Conservation (phyloP, 2,113 vertebrate genomes). For the Emydura subglobosa region DNA sequence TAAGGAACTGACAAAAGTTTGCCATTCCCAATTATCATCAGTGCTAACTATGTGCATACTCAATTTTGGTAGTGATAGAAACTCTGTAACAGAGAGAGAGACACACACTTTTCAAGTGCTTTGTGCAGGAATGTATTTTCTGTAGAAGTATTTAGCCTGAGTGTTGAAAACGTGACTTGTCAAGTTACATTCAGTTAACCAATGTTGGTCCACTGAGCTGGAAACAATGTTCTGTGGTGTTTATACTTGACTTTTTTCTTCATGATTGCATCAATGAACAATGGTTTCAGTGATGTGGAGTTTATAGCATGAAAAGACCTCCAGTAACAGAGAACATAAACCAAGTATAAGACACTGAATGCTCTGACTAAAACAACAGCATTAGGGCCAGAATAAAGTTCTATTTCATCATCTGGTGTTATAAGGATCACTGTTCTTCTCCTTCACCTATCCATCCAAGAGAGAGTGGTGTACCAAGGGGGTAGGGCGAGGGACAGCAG, state of each 20-base stretch:
- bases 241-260: constrained; percentile 76
- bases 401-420: constrained; percentile 55
- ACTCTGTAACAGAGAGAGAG: background rate
- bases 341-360: constrained; percentile 6
- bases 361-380: constrained; percentile 36
- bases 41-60: background rate
- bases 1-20: background rate
- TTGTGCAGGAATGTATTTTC: background rate
- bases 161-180: constrained; percentile 55
- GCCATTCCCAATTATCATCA: background rate
- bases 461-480: background rate
- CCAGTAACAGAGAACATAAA: constrained; percentile 48
- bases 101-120: background rate
- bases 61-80: constrained; percentile 11
- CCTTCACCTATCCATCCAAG: constrained; percentile 60
- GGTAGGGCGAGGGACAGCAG: background rate
- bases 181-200: constrained; percentile 64
- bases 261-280: constrained; percentile 79
- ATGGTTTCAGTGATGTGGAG: constrained; percentile 68
- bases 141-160: constrained; percentile 6
- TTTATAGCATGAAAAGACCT: constrained; percentile 68
- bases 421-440: constrained; percentile 52
- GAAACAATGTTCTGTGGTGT: constrained; percentile 70
- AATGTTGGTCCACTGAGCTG: constrained; percentile 57
- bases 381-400: constrained; percentile 54